Conservation (phyloP, 35 echinoderm and acorn worm genomes). For the Ophiothrix spiculata region DNA sequence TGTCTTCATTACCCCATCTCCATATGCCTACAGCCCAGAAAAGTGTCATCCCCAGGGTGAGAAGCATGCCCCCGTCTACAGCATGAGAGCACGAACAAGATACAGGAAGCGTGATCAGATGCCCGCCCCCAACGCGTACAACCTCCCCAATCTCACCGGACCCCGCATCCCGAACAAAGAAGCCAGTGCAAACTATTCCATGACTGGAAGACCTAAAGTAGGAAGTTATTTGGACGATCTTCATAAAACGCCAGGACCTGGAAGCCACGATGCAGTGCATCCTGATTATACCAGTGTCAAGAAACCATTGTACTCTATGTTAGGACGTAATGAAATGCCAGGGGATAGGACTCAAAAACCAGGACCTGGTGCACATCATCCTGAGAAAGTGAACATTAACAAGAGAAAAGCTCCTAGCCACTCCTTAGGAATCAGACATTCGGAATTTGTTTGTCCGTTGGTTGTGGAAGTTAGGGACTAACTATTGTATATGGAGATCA, state of each 20-base stretch:
- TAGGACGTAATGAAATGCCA: conserved; percentile 63
- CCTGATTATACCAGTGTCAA: conserved; percentile 69
- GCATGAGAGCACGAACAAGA: conserved; percentile 69
- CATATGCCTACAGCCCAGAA: conserved; percentile 91
- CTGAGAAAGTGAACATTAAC: conserved; percentile 82
- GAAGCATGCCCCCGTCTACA: conserved; percentile 71
- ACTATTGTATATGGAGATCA: not conserved
- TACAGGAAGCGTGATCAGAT: conserved; percentile 86
- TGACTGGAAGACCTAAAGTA: conserved; percentile 78
- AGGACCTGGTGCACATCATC: conserved; percentile 88
- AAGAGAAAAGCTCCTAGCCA: conserved; percentile 73
- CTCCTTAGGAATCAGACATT: conserved; percentile 87
- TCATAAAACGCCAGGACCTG: conserved; percentile 87
- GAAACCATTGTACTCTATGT: conserved; percentile 88
- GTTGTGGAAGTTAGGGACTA: conserved; percentile 88
- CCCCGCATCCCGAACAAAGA: conserved; percentile 74
- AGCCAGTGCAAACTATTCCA: conserved; percentile 77
- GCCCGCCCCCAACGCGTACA: conserved; percentile 87
- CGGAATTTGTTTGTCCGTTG: conserved; percentile 92
- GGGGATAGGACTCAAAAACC: conserved; percentile 72
- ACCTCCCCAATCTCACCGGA: conserved; percentile 59
- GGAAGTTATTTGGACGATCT: conserved; percentile 92
- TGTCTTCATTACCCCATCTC: conserved; percentile 88
- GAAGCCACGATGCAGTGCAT: conserved; percentile 69
- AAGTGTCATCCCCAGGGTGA: conserved; percentile 97